Conservation (phyloP, 1,140 invertebrate genomes). For the Phortica variegata region DNA sequence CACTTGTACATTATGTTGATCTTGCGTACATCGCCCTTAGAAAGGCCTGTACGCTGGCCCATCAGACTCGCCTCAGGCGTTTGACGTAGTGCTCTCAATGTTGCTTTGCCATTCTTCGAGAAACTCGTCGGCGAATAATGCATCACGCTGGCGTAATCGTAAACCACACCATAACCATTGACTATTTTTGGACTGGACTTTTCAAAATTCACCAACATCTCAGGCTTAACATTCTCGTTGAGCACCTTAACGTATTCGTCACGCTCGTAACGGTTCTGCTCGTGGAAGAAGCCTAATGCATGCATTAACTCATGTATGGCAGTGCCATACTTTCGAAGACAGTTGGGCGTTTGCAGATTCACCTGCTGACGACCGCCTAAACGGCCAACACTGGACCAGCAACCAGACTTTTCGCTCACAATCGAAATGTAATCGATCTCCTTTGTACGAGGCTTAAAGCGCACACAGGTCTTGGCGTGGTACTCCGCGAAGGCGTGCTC, state of each 20-base stretch:
- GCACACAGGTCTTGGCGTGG: conserved; percentile 71
- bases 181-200: conserved; percentile 63
- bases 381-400: conserved; percentile 77
- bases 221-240: conserved; percentile 71
- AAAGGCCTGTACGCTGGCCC: conserved; percentile 73
- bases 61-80: conserved; percentile 48
- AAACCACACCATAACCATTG: conserved; percentile 66
- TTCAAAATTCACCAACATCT: conserved; percentile 70
- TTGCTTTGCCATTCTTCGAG: conserved; percentile 68
- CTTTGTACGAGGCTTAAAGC: conserved; percentile 64
- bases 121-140: conserved; percentile 77
- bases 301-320: conserved; percentile 84
- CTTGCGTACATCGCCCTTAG: conserved; percentile 69
- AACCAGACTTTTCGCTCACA: conserved; percentile 68
- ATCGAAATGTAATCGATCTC: conserved; percentile 71
- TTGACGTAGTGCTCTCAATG: conserved; percentile 61
- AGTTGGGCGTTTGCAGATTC: conserved; percentile 63
- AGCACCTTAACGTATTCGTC: conserved; percentile 72
- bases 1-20: conserved; percentile 77
- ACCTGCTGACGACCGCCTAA: conserved; percentile 60
- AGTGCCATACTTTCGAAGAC: conserved; percentile 70
- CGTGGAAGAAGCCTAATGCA: conserved; percentile 81
- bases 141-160: conserved; percentile 80
- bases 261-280: conserved; percentile 79
- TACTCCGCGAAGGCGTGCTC: conserved; percentile 67